Percentiles rank a stretch among this genome's conserved stretches.
phyloP scores from a whole-genome alignment of 1,140 invertebrate genomes.

The Bombus consobrinus region DNA sequence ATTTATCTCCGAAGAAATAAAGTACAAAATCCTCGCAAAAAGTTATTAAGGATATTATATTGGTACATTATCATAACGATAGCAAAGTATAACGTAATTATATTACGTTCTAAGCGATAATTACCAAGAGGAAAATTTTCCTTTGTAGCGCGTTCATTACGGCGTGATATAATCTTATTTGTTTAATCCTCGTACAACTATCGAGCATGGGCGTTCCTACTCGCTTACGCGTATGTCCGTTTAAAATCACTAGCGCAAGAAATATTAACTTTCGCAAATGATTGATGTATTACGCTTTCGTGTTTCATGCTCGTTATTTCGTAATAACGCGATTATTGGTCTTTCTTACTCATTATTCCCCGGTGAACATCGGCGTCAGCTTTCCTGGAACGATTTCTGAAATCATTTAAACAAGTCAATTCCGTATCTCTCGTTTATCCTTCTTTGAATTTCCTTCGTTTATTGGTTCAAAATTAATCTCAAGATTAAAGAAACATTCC shows the following conservation, averaged over 20 bases:
- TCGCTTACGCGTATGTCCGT: background rate
- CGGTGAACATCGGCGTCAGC: too few species aligned
- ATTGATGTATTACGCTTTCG: constrained; percentile 15
- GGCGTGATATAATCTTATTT: constrained; percentile 14
- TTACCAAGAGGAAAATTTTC: constrained; percentile 7
- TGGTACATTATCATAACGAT: background rate
- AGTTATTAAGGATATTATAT: background rate
- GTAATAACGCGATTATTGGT: constrained; percentile 5
- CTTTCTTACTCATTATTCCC: background rate
- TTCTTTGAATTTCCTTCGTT: background rate
- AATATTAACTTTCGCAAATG: constrained; percentile 36
- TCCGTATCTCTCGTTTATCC: background rate
- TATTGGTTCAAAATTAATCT: background rate
- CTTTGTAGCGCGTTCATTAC: background rate
- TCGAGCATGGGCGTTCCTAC: background rate
- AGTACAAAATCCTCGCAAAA: background rate
- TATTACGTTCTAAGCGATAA: background rate
- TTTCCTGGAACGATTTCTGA: background rate
- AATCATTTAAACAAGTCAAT: background rate
- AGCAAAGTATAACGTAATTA: background rate
- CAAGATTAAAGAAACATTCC: too few species aligned
- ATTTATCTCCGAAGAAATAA: background rate
- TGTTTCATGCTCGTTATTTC: constrained; percentile 15
- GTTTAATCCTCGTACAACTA: background rate
- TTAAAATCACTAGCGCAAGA: constrained; percentile 12